phyloP scores from a whole-genome alignment of 1,140 invertebrate species.

The Brachionus rubens region DNA sequence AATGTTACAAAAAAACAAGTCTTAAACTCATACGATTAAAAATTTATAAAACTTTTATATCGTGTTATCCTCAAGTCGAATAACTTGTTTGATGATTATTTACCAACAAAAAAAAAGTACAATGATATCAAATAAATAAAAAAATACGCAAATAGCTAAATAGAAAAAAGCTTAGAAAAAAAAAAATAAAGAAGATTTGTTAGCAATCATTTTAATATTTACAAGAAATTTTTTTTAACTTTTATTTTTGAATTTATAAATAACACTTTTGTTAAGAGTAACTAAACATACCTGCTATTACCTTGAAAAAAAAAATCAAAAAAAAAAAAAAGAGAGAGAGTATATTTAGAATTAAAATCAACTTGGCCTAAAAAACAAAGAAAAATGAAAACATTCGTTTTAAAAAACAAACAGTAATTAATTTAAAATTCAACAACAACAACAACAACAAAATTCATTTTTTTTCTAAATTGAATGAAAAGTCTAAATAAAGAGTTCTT shows the following conservation, averaged over 20 bases:
- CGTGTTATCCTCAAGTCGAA: background rate
- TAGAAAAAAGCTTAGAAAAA: too few relatives aligned
- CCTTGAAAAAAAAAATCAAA: background rate
- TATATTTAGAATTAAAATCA: background rate
- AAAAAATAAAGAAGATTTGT: too few relatives aligned
- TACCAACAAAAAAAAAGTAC: background rate
- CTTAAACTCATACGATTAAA: background rate
- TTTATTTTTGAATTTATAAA: constrained; percentile 20
- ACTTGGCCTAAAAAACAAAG: constrained; percentile 1
- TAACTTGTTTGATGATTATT: constrained; percentile 2
- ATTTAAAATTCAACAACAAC: too few relatives aligned
- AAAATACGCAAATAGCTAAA: constrained; percentile 1
- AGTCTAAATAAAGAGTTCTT: too few relatives aligned
- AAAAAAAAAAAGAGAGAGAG: background rate
- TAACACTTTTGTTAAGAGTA: background rate
- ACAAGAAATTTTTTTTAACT: too few relatives aligned
- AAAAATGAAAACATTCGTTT: too few relatives aligned
- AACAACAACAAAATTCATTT: too few relatives aligned
- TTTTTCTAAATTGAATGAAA: too few relatives aligned
- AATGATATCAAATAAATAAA: constrained; percentile 3
- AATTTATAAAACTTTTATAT: background rate
- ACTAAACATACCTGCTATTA: constrained; percentile 24
- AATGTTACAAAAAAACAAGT: constrained; percentile 10
- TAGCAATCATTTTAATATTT: too few relatives aligned
- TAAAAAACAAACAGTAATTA: constrained; percentile 35